A percentile compares a stretch with the other conserved stretches of the same genome.
These are phyloP conservation scores for Vesta saturnalis DNA, from an alignment of 2,888 invertebrate genomes.

Conservation along the genomic window DNA sequence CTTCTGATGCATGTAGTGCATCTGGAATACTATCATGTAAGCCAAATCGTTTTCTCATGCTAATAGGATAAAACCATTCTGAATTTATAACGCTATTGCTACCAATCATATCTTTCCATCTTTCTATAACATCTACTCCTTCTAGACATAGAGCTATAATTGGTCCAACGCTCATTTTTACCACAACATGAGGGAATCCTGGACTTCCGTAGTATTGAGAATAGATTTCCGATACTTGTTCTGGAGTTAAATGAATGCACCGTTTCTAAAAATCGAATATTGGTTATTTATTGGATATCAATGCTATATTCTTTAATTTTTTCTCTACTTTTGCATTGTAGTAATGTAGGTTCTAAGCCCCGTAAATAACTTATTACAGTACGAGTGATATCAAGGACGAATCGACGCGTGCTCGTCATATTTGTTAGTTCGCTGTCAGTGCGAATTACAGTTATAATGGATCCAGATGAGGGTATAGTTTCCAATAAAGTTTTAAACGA, in stretches of 20 bases:
- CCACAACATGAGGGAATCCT: conserved; percentile 81
- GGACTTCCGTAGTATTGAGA: conserved; percentile 76
- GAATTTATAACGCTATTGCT: conserved; percentile 74
- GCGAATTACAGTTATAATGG: no score
- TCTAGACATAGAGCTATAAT: conserved; percentile 77
- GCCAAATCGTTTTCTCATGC: conserved; percentile 78
- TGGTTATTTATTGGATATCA: no score
- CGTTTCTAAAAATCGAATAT: conserved; percentile 75
- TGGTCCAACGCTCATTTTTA: conserved; percentile 82
- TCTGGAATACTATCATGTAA: conserved; percentile 72
- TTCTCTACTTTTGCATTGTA: no score
- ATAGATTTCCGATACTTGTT: conserved; percentile 88
- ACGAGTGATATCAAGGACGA: no score
- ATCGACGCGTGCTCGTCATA: no score
- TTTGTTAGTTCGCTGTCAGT: no score
- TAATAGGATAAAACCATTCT: conserved; percentile 75
- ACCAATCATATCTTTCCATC: conserved; percentile 79
- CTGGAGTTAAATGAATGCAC: conserved; percentile 78
- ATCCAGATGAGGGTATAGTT: no score
- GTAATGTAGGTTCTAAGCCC: no score
- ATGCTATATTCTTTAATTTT: not conserved
- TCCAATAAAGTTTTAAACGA: no score
- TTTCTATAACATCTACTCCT: conserved; percentile 74
- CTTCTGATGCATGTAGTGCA: conserved; percentile 82
- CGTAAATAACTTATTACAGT: no score